Base-by-base conservation (phyloP, 2,797 vertebrate genomes). In the Neosilurus mollespiculum region DNA sequence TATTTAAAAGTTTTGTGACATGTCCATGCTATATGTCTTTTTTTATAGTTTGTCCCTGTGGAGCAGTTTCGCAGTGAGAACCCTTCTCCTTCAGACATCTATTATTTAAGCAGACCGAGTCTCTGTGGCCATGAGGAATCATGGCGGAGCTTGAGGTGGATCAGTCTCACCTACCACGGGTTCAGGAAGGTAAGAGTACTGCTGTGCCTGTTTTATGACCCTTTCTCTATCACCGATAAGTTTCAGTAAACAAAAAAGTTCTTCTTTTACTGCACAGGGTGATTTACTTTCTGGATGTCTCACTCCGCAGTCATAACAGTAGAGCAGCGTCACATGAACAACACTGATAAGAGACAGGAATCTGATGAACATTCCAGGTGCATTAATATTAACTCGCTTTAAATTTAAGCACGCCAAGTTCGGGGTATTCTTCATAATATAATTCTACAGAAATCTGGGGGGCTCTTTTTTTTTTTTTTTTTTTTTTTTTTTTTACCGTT, bases 71-170 rank as follows among this genome's bases (percentile, higher is more conserved):
- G 10, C 54, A 22, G 54, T 34, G 54, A 22, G 73, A 14, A 22
- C 56, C 1, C 30, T 76, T 56, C 8, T 65, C 71, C 54, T 43
- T 66, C 43, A 71, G 34, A 75, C 58, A 51, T 54, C 66, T 24
- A 78, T 77, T 14, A 20, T 72, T 72, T 15, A 22, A 58, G 76
- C 58, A 53, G 79, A 51, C 62, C 61, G 76, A 67, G 81, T 67
- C 51, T 51, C 78, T 30, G 79, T 70, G 83, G 69, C 71, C 78
- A 84, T 87, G 80, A 81, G 30, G 64, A 34, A 85, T 87, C 88
- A 95, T 95, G 94, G 93, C 94, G 71, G 94, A 95, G 88, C 91
- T 95, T 92, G 94, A 94, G 88, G 92, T 95, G 37, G 95, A 95
- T 89, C 93, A 94, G 87, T 91, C 94, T 84, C 93, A 94, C 88